phyloP scores from a whole-genome alignment of 2,797 vertebrate species.

The Falco peregrinus region DNA sequence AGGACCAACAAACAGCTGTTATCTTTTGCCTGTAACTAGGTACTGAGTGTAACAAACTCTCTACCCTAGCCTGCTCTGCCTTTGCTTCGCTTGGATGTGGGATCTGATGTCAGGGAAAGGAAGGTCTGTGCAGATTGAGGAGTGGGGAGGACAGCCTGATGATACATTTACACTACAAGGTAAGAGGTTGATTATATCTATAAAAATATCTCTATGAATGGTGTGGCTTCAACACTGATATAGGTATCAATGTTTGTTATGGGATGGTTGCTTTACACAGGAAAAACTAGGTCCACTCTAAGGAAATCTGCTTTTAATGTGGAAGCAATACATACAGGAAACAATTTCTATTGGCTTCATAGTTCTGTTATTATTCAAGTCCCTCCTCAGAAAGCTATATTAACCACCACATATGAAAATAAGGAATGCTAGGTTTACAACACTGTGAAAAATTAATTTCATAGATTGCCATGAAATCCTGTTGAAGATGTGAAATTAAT shows the following conservation, averaged over 20 bases:
- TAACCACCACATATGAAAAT: slow-evolving; percentile 22
- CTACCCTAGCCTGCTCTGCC: background rate
- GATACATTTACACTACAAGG: background rate
- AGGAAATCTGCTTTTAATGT: background rate
- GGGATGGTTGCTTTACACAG: background rate
- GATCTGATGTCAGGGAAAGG: background rate
- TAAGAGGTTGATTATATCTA: background rate
- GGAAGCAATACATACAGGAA: background rate
- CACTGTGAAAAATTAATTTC: background rate
- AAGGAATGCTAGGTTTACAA: background rate
- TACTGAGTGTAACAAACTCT: background rate
- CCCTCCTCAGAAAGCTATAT: background rate
- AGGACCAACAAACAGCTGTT: background rate
- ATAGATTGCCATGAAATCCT: background rate
- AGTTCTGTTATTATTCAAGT: background rate
- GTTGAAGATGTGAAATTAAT: slow-evolving; percentile 24
- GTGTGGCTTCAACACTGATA: background rate
- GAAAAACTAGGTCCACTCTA: background rate
- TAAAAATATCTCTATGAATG: background rate
- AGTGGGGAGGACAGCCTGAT: background rate
- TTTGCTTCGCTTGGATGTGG: background rate
- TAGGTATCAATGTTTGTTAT: background rate
- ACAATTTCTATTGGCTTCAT: background rate
- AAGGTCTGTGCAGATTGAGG: background rate
- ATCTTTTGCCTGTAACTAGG: background rate